Conservation (phyloP, 2,113 vertebrate species). For the Microcebus murinus region DNA sequence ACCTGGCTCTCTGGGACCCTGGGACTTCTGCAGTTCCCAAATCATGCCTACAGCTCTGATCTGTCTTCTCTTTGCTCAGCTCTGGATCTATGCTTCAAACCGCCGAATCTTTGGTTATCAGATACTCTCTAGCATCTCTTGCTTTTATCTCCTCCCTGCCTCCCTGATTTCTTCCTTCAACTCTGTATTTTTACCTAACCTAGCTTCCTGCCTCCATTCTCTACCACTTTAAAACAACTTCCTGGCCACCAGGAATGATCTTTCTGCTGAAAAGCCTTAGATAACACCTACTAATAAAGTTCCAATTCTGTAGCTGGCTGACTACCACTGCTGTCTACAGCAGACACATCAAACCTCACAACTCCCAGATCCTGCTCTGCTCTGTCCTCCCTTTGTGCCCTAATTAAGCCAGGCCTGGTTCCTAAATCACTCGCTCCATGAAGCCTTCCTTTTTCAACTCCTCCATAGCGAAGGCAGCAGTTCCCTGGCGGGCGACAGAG, state of each 20-base stretch:
- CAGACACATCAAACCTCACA: background rate
- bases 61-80: background rate
- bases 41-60: background rate
- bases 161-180: background rate
- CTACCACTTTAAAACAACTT: background rate
- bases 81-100: background rate
- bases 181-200: background rate
- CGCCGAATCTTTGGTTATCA: background rate
- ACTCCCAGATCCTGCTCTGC: background rate
- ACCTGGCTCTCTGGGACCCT: background rate
- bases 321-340: rapidly evolving
- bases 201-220: background rate
- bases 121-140: background rate
- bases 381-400: background rate
- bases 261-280: background rate
- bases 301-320: background rate
- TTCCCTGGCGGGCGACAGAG: background rate
- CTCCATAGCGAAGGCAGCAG: background rate
- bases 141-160: background rate
- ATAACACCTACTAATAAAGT: background rate
- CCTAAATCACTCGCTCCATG: background rate
- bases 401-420: background rate
- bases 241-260: background rate
- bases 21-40: background rate
- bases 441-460: background rate